A percentile compares a stretch with the other conserved stretches of the same genome.
Evolutionary conservation across 2,888 invertebrate species (phyloP).

Genomic region (Apamea epomidion): DNA sequence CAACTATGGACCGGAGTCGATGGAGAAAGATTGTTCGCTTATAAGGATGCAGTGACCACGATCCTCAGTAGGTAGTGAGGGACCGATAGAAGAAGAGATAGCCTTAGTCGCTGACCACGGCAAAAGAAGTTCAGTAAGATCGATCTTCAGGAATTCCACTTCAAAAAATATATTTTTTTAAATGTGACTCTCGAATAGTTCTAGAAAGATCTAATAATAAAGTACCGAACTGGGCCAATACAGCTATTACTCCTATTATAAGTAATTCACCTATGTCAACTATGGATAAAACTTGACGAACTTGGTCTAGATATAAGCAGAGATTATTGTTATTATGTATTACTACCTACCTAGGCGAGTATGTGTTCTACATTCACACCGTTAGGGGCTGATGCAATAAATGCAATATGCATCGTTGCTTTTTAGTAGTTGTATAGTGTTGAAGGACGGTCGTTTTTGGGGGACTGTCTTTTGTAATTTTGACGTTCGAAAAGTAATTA

Average conservation of each 20-base stretch:
- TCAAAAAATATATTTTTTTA: too few relatives aligned
- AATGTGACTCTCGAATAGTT: slow-evolving; percentile 16
- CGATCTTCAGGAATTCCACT: neutral
- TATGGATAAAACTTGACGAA: slow-evolving; percentile 67
- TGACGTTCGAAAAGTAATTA: too few relatives aligned
- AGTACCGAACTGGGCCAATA: slow-evolving; percentile 33
- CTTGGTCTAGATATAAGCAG: slow-evolving; percentile 74
- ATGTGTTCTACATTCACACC: slow-evolving; percentile 12
- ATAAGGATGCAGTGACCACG: neutral
- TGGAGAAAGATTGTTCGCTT: neutral
- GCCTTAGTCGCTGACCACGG: neutral
- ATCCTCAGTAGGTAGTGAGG: neutral
- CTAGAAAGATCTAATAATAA: slow-evolving; percentile 29
- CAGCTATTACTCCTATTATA: slow-evolving; percentile 45
- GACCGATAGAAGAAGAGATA: neutral
- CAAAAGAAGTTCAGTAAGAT: neutral
- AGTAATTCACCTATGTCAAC: slow-evolving; percentile 62
- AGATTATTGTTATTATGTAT: slow-evolving; percentile 62
- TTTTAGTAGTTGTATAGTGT: too few relatives aligned
- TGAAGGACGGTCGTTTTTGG: too few relatives aligned
- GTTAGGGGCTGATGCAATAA: slow-evolving; percentile 34
- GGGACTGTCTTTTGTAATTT: too few relatives aligned
- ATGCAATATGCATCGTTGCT: neutral
- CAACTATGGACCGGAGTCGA: too few relatives aligned
- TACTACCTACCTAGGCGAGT: slow-evolving; percentile 1